These are phyloP conservation scores for Bufotes viridis DNA, from an alignment of 2,797 vertebrate species.

Conservation along the genomic window DNA sequence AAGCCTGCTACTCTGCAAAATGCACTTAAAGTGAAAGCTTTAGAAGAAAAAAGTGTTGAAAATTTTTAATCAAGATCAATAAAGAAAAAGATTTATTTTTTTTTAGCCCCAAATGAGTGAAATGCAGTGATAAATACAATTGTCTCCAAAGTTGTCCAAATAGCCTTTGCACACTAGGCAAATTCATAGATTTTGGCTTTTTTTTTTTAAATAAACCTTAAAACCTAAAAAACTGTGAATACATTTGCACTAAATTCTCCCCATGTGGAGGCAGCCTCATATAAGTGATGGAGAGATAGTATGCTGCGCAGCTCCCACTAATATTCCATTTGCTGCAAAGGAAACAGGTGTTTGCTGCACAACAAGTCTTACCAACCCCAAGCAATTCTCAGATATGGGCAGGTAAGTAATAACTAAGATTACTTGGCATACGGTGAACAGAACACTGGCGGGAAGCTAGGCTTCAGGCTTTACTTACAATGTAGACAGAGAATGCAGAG, in stretches of 20 bases:
- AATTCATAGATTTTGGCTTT: too few species aligned
- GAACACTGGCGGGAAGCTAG: neutral
- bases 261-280: neutral
- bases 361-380: neutral
- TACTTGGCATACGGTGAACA: slow-evolving; percentile 5
- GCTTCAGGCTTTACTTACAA: slow-evolving; percentile 81
- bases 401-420: neutral
- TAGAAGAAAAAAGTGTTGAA: too few species aligned
- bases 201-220: neutral
- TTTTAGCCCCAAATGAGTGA: too few species aligned
- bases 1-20: too few species aligned
- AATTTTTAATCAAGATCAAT: too few species aligned
- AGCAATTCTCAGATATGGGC: slow-evolving; percentile 5
- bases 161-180: too few species aligned
- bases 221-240: neutral
- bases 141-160: too few species aligned
- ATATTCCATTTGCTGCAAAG: neutral
- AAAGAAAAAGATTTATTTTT: too few species aligned
- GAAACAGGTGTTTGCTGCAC: neutral
- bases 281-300: neutral
- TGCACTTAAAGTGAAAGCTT: too few species aligned
- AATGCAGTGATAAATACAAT: too few species aligned
- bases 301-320: too few species aligned
- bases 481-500: slow-evolving; percentile 92
- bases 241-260: neutral